Evolutionary conservation across 2,797 vertebrate genomes (phyloP).

Genomic region (Discoglossus pictus): DNA sequence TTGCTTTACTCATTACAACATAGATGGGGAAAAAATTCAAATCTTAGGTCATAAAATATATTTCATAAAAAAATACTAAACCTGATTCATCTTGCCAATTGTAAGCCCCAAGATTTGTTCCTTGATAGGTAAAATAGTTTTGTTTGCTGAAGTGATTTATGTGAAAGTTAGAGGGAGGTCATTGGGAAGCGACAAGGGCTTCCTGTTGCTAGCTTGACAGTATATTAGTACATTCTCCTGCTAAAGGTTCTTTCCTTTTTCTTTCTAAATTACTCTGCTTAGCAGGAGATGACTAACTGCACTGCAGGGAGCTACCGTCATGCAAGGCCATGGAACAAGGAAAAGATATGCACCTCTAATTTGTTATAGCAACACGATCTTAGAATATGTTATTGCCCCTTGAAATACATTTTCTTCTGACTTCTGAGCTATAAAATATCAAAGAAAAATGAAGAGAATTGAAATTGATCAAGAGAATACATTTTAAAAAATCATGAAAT

Average conservation of each 20-base stretch:
- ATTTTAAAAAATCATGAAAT: constrained; percentile 29
- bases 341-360: constrained; percentile 54
- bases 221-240: constrained; percentile 65
- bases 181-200: constrained; percentile 72
- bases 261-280: constrained; percentile 65
- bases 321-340: constrained; percentile 53
- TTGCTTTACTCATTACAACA: too few relatives aligned
- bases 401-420: constrained; percentile 49
- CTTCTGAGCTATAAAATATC: constrained; percentile 30
- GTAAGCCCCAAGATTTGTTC: constrained; percentile 57
- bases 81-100: constrained; percentile 59
- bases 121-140: constrained; percentile 57
- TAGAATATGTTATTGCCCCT: constrained; percentile 56
- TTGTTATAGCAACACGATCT: constrained; percentile 60
- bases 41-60: constrained; percentile 16
- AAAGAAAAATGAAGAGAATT: constrained; percentile 46
- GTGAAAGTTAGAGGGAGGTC: constrained; percentile 67
- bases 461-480: constrained; percentile 45
- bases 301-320: constrained; percentile 54
- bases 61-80: constrained; percentile 50
- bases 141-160: constrained; percentile 80
- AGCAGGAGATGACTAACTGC: constrained; percentile 62
- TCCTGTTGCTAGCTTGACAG: constrained; percentile 81
- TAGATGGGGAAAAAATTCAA: too few relatives aligned
- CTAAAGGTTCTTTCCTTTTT: constrained; percentile 68